Conservation (phyloP, 2,113 vertebrate species). For the Rhagologus leucostigma region DNA sequence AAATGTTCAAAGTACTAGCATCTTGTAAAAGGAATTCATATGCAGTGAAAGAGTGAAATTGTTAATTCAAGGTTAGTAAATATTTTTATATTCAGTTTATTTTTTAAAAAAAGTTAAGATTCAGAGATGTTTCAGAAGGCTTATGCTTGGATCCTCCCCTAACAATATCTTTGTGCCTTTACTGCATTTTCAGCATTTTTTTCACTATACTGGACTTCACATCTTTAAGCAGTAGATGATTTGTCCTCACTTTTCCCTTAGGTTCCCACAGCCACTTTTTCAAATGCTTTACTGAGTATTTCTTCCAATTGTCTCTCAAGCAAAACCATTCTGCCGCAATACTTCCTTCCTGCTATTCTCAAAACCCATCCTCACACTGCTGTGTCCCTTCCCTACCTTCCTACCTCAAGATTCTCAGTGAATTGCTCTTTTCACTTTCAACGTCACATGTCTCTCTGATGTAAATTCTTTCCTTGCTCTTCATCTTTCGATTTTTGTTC, state of each 20-base stretch:
- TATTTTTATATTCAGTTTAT: background rate
- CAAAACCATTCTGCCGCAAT: background rate
- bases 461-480: background rate
- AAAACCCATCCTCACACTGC: background rate
- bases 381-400: background rate
- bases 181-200: background rate
- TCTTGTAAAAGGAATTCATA: background rate
- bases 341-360: background rate
- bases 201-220: background rate
- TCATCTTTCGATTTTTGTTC: background rate
- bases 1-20: background rate
- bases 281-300: background rate
- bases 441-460: background rate
- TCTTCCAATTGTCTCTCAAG: background rate
- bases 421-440: constrained; percentile 5
- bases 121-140: background rate
- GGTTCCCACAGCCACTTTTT: background rate
- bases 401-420: background rate
- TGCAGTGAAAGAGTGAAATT: background rate
- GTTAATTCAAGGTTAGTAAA: background rate
- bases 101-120: background rate
- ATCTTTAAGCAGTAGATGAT: background rate
- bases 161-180: background rate
- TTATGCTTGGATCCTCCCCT: background rate
- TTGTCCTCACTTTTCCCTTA: background rate